Evolutionary conservation across 2,888 invertebrate genomes (phyloP).

Genomic region (Leucania comma): DNA sequence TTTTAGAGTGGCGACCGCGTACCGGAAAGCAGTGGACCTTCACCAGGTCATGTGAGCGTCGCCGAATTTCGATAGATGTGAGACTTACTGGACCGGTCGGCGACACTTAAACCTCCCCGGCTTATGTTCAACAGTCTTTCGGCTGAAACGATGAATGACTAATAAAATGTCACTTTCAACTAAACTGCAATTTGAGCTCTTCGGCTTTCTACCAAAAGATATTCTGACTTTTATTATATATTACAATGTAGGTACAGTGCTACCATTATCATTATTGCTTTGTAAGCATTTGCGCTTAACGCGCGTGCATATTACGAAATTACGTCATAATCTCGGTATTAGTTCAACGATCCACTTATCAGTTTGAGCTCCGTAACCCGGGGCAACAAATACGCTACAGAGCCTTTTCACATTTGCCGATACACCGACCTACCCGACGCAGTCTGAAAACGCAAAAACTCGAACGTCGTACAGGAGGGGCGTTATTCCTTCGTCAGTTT

Average conservation of each 20-base stretch:
- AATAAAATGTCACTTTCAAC: neutral
- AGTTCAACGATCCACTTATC: conserved; percentile 70
- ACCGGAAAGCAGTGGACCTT: too few species aligned
- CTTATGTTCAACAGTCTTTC: too few species aligned
- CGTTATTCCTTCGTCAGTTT: neutral
- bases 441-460: conserved; percentile 10
- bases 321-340: conserved; percentile 69
- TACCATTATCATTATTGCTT: conserved; percentile 35
- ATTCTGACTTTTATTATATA: conserved; percentile 9
- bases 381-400: conserved; percentile 63
- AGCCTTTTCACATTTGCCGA: conserved; percentile 49
- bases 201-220: conserved; percentile 3
- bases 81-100: too few species aligned
- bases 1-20: too few species aligned
- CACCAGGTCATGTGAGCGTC: too few species aligned
- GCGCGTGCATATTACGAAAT: conserved; percentile 64
- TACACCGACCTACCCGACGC: conserved; percentile 40
- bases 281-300: conserved; percentile 53
- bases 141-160: neutral
- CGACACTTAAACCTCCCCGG: too few species aligned
- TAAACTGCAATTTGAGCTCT: neutral
- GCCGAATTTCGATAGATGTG: too few species aligned
- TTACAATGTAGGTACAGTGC: neutral
- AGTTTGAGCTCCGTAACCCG: conserved; percentile 72
- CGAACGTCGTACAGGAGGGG: neutral